A percentile compares a stretch with the other conserved stretches of the same genome.
Conservation (phyloP, 2,888 invertebrate species). For the Auanema sp. region DNA sequence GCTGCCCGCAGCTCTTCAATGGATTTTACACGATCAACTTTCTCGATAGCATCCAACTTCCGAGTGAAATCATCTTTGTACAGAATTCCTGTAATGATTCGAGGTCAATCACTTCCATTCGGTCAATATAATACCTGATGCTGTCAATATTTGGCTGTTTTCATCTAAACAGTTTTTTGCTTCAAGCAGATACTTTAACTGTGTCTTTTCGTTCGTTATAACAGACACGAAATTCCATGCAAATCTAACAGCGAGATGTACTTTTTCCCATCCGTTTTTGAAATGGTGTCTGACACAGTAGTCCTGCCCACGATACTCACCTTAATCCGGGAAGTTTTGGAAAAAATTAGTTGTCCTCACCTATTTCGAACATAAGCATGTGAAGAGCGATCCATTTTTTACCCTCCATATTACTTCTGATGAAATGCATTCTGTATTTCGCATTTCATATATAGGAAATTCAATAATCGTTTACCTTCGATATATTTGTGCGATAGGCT, state of each 20-base stretch:
- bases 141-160: neutral
- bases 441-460: too few species aligned
- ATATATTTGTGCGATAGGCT: slow-evolving; percentile 14
- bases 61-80: neutral
- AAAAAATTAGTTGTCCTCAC: slow-evolving; percentile 12
- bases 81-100: neutral
- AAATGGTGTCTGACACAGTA: slow-evolving; percentile 11
- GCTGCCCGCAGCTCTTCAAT: slow-evolving; percentile 21
- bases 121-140: neutral
- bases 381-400: slow-evolving; percentile 14
- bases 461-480: neutral
- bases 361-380: slow-evolving; percentile 19
- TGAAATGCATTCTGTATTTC: slow-evolving; percentile 6
- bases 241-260: slow-evolving; percentile 11
- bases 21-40: slow-evolving; percentile 19
- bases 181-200: neutral
- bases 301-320: slow-evolving; percentile 16
- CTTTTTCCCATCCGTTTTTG: slow-evolving; percentile 9
- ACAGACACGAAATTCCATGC: slow-evolving; percentile 14
- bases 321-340: neutral
- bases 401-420: slow-evolving; percentile 8
- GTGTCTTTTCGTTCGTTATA: slow-evolving; percentile 7
- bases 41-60: slow-evolving; percentile 5
- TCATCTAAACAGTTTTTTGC: neutral
- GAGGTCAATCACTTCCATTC: neutral